Conservation (phyloP, 2,888 invertebrate species). For the Zeuzera pyrina region DNA sequence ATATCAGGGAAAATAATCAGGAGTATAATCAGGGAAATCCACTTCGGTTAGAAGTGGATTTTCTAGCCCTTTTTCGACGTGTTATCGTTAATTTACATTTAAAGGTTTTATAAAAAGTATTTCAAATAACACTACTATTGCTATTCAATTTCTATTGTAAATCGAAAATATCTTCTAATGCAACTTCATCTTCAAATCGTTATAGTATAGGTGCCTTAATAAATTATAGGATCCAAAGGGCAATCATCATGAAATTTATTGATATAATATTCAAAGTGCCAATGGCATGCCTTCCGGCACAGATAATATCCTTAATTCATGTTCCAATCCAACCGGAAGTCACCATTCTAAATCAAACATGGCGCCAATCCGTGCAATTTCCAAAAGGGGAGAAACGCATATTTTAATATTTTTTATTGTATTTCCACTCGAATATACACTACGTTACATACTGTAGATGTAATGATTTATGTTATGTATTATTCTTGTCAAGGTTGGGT, state of each 20-base stretch:
- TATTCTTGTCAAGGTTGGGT: no score
- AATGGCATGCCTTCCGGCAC: slow-evolving; percentile 37
- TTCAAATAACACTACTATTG: no score
- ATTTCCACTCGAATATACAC: slow-evolving; percentile 15
- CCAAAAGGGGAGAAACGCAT: slow-evolving; percentile 37
- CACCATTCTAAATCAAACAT: slow-evolving; percentile 66
- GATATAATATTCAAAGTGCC: slow-evolving; percentile 46
- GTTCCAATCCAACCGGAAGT: slow-evolving; percentile 51
- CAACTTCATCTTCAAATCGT: background rate
- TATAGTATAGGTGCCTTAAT: no score
- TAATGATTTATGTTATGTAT: no score
- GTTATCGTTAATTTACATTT: no score
- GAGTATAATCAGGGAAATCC: no score
- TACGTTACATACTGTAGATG: background rate
- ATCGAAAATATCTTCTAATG: no score
- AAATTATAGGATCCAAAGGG: slow-evolving; percentile 6
- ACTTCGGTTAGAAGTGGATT: no score
- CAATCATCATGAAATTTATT: slow-evolving; percentile 40
- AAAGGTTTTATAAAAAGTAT: no score
- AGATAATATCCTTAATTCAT: slow-evolving; percentile 51
- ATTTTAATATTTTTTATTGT: slow-evolving; percentile 54
- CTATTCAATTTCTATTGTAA: no score
- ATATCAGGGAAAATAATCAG: no score
- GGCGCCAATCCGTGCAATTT: slow-evolving; percentile 43
- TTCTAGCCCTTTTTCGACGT: no score